Conservation (phyloP, 92 coral and sea anemone species). For the Phenganax marumi region DNA sequence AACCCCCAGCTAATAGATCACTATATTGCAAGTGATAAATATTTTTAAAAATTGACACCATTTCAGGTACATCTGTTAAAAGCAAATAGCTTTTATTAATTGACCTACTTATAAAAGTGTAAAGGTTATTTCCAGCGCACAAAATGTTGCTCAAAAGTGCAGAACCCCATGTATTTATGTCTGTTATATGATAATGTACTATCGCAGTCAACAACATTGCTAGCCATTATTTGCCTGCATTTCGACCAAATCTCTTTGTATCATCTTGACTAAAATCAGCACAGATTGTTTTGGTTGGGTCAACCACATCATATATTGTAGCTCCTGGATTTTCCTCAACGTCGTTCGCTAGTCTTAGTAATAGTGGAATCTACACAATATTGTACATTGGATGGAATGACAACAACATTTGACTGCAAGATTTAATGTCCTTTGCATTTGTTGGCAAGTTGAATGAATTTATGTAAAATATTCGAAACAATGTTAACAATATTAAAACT, state of each 20-base stretch:
- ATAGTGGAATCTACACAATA: conserved; percentile 21
- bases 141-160: conserved; percentile 25
- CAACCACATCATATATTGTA: conserved; percentile 6
- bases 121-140: conserved; percentile 27
- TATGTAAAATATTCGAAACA: too few species aligned
- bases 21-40: conserved; percentile 18
- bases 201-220: conserved; percentile 35
- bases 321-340: conserved; percentile 22
- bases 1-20: conserved; percentile 34
- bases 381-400: conserved; percentile 33
- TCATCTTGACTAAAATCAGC: conserved; percentile 40
- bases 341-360: conserved; percentile 9
- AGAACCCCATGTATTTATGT: conserved; percentile 12
- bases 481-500: too few species aligned
- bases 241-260: conserved; percentile 28
- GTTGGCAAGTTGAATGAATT: too few species aligned
- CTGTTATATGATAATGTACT: conserved; percentile 17
- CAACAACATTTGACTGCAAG: not conserved
- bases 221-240: conserved; percentile 38
- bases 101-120: conserved; percentile 1
- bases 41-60: not conserved
- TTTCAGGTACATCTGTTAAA: conserved; percentile 42
- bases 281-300: conserved; percentile 13
- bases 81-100: conserved; percentile 23
- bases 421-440: too few species aligned